Conservation (phyloP, 2,113 vertebrate species). For the Leptocoma aspasia region DNA sequence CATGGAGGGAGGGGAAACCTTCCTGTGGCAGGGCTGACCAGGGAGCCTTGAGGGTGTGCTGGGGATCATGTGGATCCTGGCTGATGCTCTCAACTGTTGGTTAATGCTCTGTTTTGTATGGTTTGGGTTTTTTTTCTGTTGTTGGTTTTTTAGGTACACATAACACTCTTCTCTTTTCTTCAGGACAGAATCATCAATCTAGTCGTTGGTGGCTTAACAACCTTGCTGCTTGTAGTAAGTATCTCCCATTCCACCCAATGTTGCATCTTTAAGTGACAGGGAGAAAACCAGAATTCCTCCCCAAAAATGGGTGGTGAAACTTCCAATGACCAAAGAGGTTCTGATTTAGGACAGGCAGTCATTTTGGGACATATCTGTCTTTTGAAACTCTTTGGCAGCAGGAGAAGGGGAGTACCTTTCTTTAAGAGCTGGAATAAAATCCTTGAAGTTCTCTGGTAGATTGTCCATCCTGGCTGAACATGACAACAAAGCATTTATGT, state of each 20-base stretch:
- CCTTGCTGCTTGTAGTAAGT: constrained; percentile 90
- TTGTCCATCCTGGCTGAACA: rapidly evolving
- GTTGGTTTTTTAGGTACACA: neutral
- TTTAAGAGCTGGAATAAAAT: neutral
- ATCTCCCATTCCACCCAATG: neutral
- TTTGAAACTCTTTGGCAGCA: neutral
- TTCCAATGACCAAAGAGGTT: neutral
- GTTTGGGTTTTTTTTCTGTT: too few species aligned
- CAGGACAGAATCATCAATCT: constrained; percentile 96
- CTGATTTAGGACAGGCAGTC: neutral
- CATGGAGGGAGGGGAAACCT: rapidly evolving
- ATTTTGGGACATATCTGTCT: neutral
- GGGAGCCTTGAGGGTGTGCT: neutral
- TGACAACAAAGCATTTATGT: neutral
- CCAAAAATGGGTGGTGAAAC: rapidly evolving
- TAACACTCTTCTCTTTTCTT: neutral
- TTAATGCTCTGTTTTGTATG: neutral
- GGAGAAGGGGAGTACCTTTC: neutral
- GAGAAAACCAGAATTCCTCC: neutral
- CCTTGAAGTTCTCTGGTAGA: neutral
- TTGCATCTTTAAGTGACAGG: neutral
- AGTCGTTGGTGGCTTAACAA: constrained; percentile 85
- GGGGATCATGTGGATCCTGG: neutral
- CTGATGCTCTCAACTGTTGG: neutral
- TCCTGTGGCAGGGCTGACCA: neutral